Percentiles rank a stretch among this genome's conserved stretches.
phyloP scores from a whole-genome alignment of 2,888 invertebrate species.

The Agrochola lychnidis region DNA sequence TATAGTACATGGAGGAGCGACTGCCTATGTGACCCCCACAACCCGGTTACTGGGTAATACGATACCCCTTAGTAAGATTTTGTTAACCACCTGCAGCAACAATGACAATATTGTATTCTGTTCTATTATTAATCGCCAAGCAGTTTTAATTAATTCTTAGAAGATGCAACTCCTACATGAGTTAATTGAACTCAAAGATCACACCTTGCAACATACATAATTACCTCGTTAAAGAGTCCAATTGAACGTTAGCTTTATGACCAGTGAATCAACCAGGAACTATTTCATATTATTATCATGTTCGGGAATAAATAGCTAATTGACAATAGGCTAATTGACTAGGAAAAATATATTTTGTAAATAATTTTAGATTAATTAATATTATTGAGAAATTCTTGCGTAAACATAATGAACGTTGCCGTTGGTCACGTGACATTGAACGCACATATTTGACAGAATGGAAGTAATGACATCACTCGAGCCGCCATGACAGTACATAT shows the following conservation, averaged over 20 bases:
- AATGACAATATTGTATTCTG: too few relatives aligned
- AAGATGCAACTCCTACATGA: conserved; percentile 22
- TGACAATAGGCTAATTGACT: neutral
- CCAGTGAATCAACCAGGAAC: conserved; percentile 37
- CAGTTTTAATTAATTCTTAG: conserved; percentile 2
- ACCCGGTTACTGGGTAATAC: too few relatives aligned
- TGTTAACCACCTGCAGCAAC: too few relatives aligned
- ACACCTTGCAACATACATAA: conserved; percentile 40
- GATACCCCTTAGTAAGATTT: too few relatives aligned
- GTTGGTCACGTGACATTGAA: neutral
- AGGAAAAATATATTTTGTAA: neutral
- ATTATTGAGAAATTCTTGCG: neutral
- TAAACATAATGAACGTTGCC: too few relatives aligned
- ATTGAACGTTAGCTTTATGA: conserved; percentile 39
- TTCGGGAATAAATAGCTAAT: neutral
- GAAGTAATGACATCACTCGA: neutral
- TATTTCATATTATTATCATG: conserved; percentile 13
- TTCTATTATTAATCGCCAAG: neutral
- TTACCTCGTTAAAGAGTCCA: conserved; percentile 51
- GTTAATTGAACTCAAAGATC: conserved; percentile 27
- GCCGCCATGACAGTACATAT: neutral
- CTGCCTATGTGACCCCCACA: too few relatives aligned
- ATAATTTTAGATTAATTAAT: neutral
- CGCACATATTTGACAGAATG: neutral
- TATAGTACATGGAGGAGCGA: too few relatives aligned